Evolutionary conservation across 2,113 vertebrate genomes (phyloP), one percentile per base, ranked within the genome.

Genomic region (cat (Felis catus)): DNA sequence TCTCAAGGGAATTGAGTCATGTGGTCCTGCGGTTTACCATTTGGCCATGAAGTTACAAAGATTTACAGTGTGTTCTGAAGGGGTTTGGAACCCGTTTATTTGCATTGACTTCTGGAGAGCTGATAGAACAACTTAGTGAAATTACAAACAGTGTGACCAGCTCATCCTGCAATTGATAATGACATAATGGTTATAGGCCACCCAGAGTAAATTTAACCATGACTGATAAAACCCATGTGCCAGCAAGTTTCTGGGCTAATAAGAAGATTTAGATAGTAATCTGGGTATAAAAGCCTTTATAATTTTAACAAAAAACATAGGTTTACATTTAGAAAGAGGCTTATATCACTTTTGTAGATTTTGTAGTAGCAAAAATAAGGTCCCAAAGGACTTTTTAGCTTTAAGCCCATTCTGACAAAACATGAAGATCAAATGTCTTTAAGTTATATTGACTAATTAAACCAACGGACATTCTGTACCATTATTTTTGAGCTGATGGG

Each of bases 41-140:
- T 95, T 96, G 94, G 82, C 94, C 95, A 39, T 78, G 79, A 84
- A 96, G 51, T 93, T 79, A 16, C 80, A 93, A 96, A 97, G 97
- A 98, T 97, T 98, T 98, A 97, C 94, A 97, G 96, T 68, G 66
- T 82, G 55, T 81, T 97, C 89, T 36, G 27, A 94, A 91, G 68
- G 58, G 85, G 86, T 63, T 33, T 15, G 41, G 94, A 76, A 7
- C 23, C 71, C 4, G 9, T 66, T 96, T 93, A 85, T 95, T 98
- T 97, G 92, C 96, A 73, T 78, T 97, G 68, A 55, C 89, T 90
- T 97, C 29, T 65, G 0, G 79, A 84, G 5, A 8, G 71, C 66
- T 97, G 84, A 36, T 78, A 78, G 81, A 82, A 97, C 66, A 65
- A 1, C 0, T 66, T 41, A 6, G 61, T 39, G 31, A 90, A 55